Percentiles rank a stretch among this genome's conserved stretches.
Evolutionary conservation across 2,113 vertebrate species (phyloP).

Genomic region (Oceanites oceanicus): DNA sequence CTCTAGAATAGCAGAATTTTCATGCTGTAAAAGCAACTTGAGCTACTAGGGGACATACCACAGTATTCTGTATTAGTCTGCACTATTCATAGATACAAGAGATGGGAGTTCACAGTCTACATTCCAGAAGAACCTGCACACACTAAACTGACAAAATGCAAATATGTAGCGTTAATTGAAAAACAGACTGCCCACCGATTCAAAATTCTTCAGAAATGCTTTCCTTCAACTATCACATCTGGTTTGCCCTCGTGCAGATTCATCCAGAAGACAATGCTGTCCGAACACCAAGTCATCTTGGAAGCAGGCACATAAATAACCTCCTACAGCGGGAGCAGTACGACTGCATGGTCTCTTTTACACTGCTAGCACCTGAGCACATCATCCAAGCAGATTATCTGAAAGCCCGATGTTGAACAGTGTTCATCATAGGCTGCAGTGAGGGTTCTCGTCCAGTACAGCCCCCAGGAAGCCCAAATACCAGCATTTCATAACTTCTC

Average conservation of each 20-base stretch:
- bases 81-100: neutral
- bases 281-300: neutral
- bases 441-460: neutral
- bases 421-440: neutral
- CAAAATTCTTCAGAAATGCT: neutral
- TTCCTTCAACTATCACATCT: neutral
- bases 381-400: neutral
- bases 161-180: neutral
- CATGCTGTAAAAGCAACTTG: neutral
- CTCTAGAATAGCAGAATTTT: neutral
- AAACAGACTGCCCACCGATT: neutral
- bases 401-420: neutral
- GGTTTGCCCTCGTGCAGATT: neutral
- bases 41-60: neutral
- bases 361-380: accelerated
- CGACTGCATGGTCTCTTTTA: accelerated
- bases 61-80: neutral
- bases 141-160: neutral
- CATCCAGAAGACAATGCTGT: neutral
- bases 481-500: neutral
- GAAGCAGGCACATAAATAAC: neutral
- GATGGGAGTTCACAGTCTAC: neutral
- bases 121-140: neutral
- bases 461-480: neutral
- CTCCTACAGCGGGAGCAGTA: accelerated